phyloP scores from a whole-genome alignment of 2,797 vertebrate genomes.

The Chelonia mydas region DNA sequence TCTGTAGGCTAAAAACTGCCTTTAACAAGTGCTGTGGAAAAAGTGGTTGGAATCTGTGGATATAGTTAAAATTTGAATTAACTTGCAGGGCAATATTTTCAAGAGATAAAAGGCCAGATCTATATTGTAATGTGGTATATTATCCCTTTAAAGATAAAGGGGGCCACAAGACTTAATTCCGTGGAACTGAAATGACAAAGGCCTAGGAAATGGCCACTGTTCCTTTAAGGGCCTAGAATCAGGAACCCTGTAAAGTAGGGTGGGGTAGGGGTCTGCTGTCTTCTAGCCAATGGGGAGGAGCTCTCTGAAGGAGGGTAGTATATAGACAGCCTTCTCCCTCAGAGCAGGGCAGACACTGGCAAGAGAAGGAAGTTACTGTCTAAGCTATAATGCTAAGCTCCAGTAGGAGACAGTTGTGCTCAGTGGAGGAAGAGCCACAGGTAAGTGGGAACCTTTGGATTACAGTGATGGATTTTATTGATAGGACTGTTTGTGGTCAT shows the following conservation, averaged over 20 bases:
- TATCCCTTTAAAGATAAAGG: not conserved
- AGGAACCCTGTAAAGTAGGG: not conserved
- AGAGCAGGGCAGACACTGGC: not conserved
- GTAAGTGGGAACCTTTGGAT: not conserved
- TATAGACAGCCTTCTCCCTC: not conserved
- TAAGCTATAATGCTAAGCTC: not conserved
- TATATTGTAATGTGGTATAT: not conserved
- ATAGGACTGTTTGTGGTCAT: not conserved
- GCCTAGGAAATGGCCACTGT: not conserved
- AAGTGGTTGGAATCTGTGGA: not conserved
- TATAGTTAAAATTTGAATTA: not conserved
- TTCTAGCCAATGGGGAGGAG: not conserved
- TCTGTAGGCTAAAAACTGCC: not conserved
- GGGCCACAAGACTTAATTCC: not conserved
- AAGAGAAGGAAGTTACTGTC: not conserved
- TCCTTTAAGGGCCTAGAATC: not conserved
- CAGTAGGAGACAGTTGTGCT: not conserved
- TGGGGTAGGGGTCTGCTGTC: not conserved
- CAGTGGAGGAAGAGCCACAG: not conserved
- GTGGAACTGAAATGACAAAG: not conserved
- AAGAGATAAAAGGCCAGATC: not conserved
- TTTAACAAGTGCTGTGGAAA: not conserved
- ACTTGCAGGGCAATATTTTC: not conserved
- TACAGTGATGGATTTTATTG: not conserved
- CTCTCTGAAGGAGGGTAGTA: not conserved